A percentile compares a stretch with the other conserved stretches of the same genome.
phyloP scores from a whole-genome alignment of 2,888 invertebrate species.

The Orthosia incerta region DNA sequence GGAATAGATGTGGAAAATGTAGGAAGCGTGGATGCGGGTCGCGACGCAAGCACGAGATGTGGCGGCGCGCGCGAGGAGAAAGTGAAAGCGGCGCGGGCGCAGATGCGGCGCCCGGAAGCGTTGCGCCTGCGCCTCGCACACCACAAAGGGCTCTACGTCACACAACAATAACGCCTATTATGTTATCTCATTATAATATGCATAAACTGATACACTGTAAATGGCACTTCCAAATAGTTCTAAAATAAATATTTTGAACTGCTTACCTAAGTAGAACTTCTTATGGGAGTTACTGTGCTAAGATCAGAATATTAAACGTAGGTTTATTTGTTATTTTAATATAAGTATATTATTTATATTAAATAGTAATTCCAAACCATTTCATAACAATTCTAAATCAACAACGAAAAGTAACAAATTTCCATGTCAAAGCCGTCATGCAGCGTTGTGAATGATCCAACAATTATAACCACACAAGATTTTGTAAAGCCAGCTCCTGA shows the following conservation, averaged over 20 bases:
- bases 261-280: constrained; percentile 43
- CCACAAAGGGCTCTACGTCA: constrained; percentile 82
- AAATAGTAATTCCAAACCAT: background rate
- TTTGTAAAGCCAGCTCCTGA: constrained; percentile 2
- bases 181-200: constrained; percentile 48
- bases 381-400: constrained; percentile 15
- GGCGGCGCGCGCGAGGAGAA: constrained; percentile 84
- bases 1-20: constrained; percentile 81
- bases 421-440: constrained; percentile 4
- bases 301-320: constrained; percentile 1
- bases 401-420: constrained; percentile 10
- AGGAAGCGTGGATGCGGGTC: constrained; percentile 81
- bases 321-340: constrained; percentile 2
- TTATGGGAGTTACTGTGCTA: constrained; percentile 26
- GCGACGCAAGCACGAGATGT: constrained; percentile 81
- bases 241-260: constrained; percentile 49
- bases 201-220: constrained; percentile 14
- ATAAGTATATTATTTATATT: constrained; percentile 5
- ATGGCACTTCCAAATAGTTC: constrained; percentile 8
- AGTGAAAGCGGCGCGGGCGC: constrained; percentile 89
- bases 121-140: constrained; percentile 77
- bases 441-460: constrained; percentile 9
- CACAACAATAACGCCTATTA: constrained; percentile 60
- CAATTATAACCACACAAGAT: constrained; percentile 4
- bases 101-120: constrained; percentile 89